Evolutionary conservation across 1,140 invertebrate species (phyloP).

Genomic region (Cydia fagiglandana): DNA sequence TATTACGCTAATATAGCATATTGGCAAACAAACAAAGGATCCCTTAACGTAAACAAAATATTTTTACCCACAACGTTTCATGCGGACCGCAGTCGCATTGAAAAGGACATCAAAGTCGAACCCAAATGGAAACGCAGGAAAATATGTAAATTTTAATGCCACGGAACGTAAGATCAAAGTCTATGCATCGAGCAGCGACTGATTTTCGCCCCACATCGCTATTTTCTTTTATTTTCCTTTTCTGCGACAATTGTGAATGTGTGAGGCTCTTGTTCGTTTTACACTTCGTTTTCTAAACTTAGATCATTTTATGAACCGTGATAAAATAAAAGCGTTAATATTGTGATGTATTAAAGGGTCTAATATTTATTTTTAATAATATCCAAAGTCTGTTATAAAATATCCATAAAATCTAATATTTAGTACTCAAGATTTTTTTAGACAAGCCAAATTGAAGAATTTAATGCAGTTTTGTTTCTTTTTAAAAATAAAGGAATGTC

Average conservation of each 20-base stretch:
- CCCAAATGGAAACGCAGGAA: constrained; percentile 49
- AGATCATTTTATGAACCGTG: background rate
- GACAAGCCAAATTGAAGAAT: no score
- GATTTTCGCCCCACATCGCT: constrained; percentile 50
- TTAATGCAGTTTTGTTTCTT: no score
- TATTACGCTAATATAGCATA: constrained; percentile 31
- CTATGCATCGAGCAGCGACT: constrained; percentile 42
- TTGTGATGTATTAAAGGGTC: no score
- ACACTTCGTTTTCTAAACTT: constrained; percentile 35
- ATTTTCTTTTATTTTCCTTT: constrained; percentile 48
- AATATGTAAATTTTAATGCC: constrained; percentile 62
- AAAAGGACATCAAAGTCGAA: constrained; percentile 55
- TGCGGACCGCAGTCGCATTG: constrained; percentile 38
- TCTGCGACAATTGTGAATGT: constrained; percentile 39
- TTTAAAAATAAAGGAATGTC: no score
- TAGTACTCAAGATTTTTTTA: no score
- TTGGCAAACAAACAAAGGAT: constrained; percentile 34
- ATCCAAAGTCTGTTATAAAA: no score
- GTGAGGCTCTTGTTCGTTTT: constrained; percentile 36
- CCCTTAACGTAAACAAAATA: constrained; percentile 37
- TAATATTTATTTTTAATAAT: no score
- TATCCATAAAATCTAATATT: no score
- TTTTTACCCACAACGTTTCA: constrained; percentile 38
- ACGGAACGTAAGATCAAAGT: constrained; percentile 52
- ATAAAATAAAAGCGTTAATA: background rate